These are phyloP conservation scores for Apodemia zela DNA, from an alignment of 2,888 invertebrate genomes.

Conservation along the genomic window DNA sequence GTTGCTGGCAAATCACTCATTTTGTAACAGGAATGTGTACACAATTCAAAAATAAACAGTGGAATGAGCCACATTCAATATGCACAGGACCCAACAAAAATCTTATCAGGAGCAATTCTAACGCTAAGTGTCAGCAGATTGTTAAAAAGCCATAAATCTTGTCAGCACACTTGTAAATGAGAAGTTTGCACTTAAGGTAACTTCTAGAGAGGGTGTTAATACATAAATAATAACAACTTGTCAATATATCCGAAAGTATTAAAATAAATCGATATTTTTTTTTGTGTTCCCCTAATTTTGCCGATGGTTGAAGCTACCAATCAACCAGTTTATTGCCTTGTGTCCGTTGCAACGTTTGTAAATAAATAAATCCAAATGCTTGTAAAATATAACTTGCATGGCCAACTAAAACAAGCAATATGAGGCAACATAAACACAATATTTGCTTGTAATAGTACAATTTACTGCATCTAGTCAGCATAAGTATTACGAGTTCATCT, in stretches of 20 bases:
- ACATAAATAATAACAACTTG: neutral
- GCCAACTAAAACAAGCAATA: neutral
- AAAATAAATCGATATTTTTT: neutral
- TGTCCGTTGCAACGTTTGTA: too few species aligned
- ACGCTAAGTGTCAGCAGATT: neutral
- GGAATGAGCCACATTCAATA: neutral
- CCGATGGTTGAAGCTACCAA: neutral
- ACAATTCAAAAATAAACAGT: slow-evolving; percentile 21
- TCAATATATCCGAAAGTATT: neutral
- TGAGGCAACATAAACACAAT: neutral
- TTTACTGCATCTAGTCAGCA: neutral
- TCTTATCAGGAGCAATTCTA: neutral
- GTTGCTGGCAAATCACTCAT: slow-evolving; percentile 27
- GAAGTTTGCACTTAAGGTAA: neutral
- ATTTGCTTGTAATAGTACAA: neutral
- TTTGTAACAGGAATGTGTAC: slow-evolving; percentile 14
- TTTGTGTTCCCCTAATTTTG: slow-evolving; percentile 2
- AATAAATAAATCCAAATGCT: too few species aligned
- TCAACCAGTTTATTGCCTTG: too few species aligned
- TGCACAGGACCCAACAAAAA: neutral
- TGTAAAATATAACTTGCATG: too few species aligned
- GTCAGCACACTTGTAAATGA: neutral
- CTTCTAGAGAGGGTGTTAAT: neutral
- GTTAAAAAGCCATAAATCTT: neutral
- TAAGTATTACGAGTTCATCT: neutral